phyloP scores from a whole-genome alignment of 2,797 vertebrate genomes.

The Decapterus maruadsi region DNA sequence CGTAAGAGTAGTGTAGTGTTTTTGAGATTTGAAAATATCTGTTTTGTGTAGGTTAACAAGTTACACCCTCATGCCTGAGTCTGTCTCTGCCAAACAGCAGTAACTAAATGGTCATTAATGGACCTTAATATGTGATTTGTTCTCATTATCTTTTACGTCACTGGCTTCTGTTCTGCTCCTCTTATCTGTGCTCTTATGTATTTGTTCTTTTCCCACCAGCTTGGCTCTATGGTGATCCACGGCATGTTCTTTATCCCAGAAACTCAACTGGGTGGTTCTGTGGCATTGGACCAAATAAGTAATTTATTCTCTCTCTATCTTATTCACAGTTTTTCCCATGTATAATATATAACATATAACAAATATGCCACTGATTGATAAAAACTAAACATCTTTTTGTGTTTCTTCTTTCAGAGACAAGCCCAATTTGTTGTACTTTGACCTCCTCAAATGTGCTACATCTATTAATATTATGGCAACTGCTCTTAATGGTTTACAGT shows the following conservation, averaged over 20 bases:
- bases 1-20: no score
- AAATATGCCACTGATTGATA: background rate
- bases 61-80: background rate
- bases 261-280: conserved; percentile 93
- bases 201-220: conserved; percentile 73
- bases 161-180: background rate
- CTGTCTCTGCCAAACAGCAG: background rate
- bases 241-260: conserved; percentile 89
- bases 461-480: conserved; percentile 80
- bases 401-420: conserved; percentile 75
- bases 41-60: background rate
- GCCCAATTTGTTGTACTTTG: conserved; percentile 87
- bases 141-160: background rate
- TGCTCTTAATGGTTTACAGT: conserved; percentile 86
- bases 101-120: background rate
- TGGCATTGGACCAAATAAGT: conserved; percentile 86
- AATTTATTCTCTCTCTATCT: conserved; percentile 8
- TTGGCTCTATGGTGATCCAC: conserved; percentile 92
- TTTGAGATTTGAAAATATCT: no score
- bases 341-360: background rate
- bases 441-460: conserved; percentile 87
- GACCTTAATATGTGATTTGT: no score
- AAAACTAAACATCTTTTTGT: background rate
- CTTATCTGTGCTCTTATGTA: conserved; percentile 7
- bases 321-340: background rate